Evolutionary conservation across 2,888 invertebrate species (phyloP), one percentile per base, ranked within the genome.

Genomic region (Allolobophora icterica): DNA sequence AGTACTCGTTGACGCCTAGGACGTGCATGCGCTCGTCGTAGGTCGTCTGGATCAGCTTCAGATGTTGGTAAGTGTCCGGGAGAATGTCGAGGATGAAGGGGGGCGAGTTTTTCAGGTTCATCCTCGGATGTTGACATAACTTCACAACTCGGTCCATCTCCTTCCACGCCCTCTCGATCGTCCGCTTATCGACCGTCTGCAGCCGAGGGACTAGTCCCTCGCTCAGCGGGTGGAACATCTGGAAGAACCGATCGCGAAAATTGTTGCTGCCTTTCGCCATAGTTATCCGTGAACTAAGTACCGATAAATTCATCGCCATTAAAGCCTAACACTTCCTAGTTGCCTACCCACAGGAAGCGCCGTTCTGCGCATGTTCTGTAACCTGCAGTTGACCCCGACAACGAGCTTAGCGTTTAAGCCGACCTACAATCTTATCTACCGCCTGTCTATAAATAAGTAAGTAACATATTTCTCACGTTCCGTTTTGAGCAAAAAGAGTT

Each of bases 71-170:
- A 94, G 99, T 99, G 96, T 99, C 99, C 93, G 99, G 99, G 94
- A 99, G 96, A 96, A 99, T 99, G 96, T 99, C 99, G 95, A 99
- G 96, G 95, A 99, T 99, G 96, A 99, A 99, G 92, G 99, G 99
- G 91, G 99, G 99, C 94, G 99, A 99, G 96, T 99, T 99, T 96
- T 99, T 99, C 94, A 99, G 96, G 96, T 99, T 99, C 98, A 99
- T 99, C 95, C 98, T 97, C 94, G 98, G 98, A 96, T 99, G 99
- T 96, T 99, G 99, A 96, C 99, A 99, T 95, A 98, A 96, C 96
- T 99, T 99, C 91, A 99, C 99, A 93, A 99, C 95, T 96, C 99
- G 99, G 96, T 99, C 99, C 99, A 99, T 99, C 93, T 99, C 96
- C 96, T 99, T 99, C 98, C 99, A 99, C 94, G 99, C 98, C 96